Percentiles rank a stretch among this genome's conserved stretches.
These are phyloP conservation scores for Stichopus chloronotus DNA, from an alignment of 35 echinoderm and acorn worm genomes.

Conservation along the genomic window DNA sequence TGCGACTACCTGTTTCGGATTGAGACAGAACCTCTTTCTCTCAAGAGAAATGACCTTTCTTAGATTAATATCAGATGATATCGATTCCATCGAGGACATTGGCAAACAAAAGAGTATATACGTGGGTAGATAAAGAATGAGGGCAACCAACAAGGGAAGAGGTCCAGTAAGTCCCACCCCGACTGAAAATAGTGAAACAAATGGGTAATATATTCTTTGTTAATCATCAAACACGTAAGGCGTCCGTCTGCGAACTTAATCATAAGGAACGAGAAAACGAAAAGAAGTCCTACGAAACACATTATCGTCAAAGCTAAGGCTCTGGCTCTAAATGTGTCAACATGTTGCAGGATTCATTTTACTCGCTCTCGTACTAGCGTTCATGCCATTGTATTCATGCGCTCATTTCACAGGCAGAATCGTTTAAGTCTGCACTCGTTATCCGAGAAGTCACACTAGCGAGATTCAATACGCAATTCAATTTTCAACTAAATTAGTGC, in stretches of 20 bases:
- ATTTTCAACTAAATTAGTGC: too few relatives aligned
- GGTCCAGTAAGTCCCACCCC: background rate
- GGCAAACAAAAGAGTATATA: too few relatives aligned
- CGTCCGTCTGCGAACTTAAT: background rate
- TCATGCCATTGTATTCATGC: too few relatives aligned
- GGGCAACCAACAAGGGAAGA: background rate
- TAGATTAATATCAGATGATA: background rate
- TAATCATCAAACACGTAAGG: background rate
- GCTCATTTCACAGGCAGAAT: too few relatives aligned
- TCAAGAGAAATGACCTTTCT: background rate
- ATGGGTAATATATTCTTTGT: background rate
- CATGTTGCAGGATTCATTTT: too few relatives aligned
- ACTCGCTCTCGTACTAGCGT: too few relatives aligned
- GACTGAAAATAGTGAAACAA: background rate
- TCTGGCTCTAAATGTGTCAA: too few relatives aligned
- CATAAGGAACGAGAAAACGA: too few relatives aligned
- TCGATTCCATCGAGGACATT: background rate
- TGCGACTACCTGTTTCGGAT: background rate
- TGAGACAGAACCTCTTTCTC: background rate
- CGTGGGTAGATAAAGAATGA: background rate
- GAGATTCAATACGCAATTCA: too few relatives aligned
- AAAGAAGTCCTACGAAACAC: too few relatives aligned
- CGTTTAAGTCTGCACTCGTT: too few relatives aligned
- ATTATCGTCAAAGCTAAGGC: background rate
- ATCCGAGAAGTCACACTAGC: too few relatives aligned